Evolutionary conservation across 2,888 invertebrate species (phyloP), one percentile per base, ranked within the genome.

Genomic region (Plebejus anna): DNA sequence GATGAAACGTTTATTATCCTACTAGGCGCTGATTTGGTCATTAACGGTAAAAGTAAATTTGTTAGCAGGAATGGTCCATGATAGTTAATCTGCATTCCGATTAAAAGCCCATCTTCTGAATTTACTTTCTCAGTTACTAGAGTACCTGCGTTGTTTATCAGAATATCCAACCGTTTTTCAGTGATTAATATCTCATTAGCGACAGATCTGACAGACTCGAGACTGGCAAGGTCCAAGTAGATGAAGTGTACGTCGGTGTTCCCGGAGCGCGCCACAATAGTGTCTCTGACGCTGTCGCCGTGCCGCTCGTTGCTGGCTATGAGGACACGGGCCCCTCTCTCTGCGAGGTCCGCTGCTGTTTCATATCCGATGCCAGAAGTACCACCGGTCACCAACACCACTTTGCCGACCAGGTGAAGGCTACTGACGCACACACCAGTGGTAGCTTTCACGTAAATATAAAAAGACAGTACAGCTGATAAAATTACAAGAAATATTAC

Each of bases 361-460:
- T 97, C 96, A 82, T 95, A 96, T 51, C 97, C 97, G 82, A 97
- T 96, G 11, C 97, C 97, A 80, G 96, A 95, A 80, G 96, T 97
- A 76, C 96, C 97, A 51, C 98, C 98, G 38, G 98, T 98, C 70
- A 98, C 95, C 70, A 98, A 94, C 51, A 96, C 96, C 2, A 96
- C 96, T 91, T 97, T 97, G 9, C 97, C 97, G 75, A 96, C 93
- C 76, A 82, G 77, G 76, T 81, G 80, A 76, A 77, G 80, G 75
- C 80, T 80, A 51, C 77, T 81, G 75, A 80, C 79, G 76, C 81
- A 81, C 59, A 79, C 76, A 36, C 82, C 81, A 36, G 42, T 73
- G 4, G 78, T 77, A 47, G 80, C 32, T 75, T 80, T 80, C n/a
- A 71, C 55, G 76, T 79, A 80, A 9, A 77, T 66, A 78, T 77